These are phyloP conservation scores for Ahaetulla prasina DNA, from an alignment of 2,113 vertebrate species.

Conservation along the genomic window DNA sequence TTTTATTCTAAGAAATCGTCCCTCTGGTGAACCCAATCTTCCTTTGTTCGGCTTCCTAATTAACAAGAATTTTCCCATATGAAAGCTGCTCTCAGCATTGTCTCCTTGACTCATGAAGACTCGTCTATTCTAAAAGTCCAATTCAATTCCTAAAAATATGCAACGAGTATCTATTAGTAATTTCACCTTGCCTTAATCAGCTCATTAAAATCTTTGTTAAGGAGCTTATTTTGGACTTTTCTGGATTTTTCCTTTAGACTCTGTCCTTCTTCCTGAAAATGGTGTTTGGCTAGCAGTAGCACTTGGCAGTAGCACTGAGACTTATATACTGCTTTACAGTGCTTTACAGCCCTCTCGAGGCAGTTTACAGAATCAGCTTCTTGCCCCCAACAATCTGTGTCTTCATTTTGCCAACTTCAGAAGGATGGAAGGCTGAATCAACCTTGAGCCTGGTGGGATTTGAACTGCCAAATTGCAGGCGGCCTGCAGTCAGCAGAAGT, in stretches of 20 bases:
- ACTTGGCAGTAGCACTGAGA: too few relatives aligned
- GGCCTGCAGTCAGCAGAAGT: too few relatives aligned
- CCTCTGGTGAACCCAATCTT: background rate
- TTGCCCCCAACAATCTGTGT: too few relatives aligned
- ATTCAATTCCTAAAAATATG: background rate
- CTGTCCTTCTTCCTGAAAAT: background rate
- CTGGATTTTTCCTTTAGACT: background rate
- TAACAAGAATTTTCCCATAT: background rate
- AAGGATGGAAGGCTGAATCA: too few relatives aligned
- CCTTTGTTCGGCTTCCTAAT: background rate
- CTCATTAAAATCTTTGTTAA: background rate
- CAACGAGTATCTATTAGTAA: background rate
- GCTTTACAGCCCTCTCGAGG: too few relatives aligned
- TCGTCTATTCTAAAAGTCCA: background rate
- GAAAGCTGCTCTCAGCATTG: background rate
- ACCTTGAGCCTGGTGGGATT: too few relatives aligned
- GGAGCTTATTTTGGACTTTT: background rate
- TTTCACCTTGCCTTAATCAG: background rate
- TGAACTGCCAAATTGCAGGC: too few relatives aligned
- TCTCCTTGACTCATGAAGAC: background rate
- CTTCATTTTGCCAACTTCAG: too few relatives aligned
- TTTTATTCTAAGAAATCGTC: background rate
- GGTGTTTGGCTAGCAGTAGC: too few relatives aligned
- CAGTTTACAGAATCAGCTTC: too few relatives aligned
- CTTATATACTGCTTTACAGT: too few relatives aligned